Evolutionary conservation across 2,113 vertebrate species (phyloP), one percentile per base, ranked within the genome.

Genomic region (Grammomys surdaster): DNA sequence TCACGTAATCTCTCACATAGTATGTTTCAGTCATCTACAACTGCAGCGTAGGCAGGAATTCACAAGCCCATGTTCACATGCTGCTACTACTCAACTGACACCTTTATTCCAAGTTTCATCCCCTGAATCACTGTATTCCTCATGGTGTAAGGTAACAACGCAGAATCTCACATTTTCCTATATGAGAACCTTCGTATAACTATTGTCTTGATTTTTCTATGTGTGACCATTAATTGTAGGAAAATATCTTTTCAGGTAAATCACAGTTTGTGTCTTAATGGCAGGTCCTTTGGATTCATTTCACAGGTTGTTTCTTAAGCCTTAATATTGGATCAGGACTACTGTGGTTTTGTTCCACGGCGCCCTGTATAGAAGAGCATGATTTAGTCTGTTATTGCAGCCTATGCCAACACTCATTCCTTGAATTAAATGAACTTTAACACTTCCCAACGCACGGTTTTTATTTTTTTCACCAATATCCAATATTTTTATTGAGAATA

Each of bases 221-320:
- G 1, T 20, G 11, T 73, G 46, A 36, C 5, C 11, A 46, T 24
- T 69, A 26, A 33, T 40, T 77, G 67, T 1, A 9, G 12, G 11
- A 24, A 1, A 4, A 31, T 24, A 46, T 48, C 20, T 36, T 88
- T 60, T 28, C 46, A 9, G 82, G 48, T 69, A 31, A 89, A 48
- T 16, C 0, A 17, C 22, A 12, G 4, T 73, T 28, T 63, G 28
- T 28, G 0, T 56, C 28, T 56, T 19, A 16, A 0, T 33, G 1
- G 72, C 40, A n/a, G 43, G 65, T 76, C 8, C 11, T 84, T 3
- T 33, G 75, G 31, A 63, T 88, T 80, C 82, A 63, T 69, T 76
- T 81, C 31, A 19, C 1, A 7, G 22, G 7, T 82, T 82, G 20
- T 82, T 82, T 82, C 36, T 40, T 60, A 82, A 60, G n/a, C 12